Percentiles rank a stretch among this genome's conserved stretches.
Conservation (phyloP, 2,888 invertebrate genomes). For the Dynastes tityus region DNA sequence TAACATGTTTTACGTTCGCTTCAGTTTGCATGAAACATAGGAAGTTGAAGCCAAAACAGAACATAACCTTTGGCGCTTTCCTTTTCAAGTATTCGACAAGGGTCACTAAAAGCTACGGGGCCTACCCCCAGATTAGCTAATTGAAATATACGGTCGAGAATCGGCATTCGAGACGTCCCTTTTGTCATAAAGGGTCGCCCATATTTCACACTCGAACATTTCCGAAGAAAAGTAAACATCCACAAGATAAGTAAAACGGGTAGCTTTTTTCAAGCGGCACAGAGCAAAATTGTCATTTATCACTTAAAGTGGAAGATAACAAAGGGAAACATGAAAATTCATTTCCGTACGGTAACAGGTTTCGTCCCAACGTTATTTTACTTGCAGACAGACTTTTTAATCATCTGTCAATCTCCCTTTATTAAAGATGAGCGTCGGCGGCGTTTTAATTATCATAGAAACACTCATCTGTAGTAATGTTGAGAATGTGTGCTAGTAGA, state of each 20-base stretch:
- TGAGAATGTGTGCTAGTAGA: neutral
- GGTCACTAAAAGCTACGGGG: conserved; percentile 54
- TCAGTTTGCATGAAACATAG: conserved; percentile 32
- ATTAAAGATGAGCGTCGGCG: conserved; percentile 24
- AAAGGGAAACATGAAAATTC: conserved; percentile 49
- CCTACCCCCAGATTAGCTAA: conserved; percentile 56
- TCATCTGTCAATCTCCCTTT: conserved; percentile 40
- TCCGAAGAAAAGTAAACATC: conserved; percentile 49
- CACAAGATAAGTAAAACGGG: conserved; percentile 51
- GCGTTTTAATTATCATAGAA: conserved; percentile 30
- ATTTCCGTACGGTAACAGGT: conserved; percentile 49
- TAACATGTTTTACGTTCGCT: conserved; percentile 36
- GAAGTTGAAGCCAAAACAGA: conserved; percentile 44
- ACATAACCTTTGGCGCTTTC: conserved; percentile 54
- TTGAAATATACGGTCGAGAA: conserved; percentile 56
- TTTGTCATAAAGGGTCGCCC: conserved; percentile 51
- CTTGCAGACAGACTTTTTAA: conserved; percentile 35
- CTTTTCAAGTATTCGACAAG: conserved; percentile 54
- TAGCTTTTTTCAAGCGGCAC: conserved; percentile 45
- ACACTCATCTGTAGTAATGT: conserved; percentile 26
- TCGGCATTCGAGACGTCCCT: conserved; percentile 48
- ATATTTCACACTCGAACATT: conserved; percentile 52
- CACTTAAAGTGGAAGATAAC: conserved; percentile 47
- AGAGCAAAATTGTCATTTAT: conserved; percentile 46
- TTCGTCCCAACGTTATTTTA: conserved; percentile 38